These are phyloP conservation scores for Mystacornis crossleyi DNA, from an alignment of 2,113 vertebrate species.

Conservation along the genomic window DNA sequence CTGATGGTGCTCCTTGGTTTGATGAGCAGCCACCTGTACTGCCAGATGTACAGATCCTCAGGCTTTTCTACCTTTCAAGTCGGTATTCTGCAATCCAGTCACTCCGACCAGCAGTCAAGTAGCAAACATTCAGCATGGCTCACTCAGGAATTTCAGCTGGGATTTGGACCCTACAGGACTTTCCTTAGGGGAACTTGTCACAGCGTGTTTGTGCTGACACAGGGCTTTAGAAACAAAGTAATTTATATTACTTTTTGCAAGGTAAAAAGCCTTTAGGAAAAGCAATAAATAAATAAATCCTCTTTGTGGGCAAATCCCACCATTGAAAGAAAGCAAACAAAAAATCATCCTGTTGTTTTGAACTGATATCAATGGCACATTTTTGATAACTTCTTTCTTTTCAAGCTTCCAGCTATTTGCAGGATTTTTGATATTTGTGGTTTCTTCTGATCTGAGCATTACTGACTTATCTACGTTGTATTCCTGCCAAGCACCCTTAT, in stretches of 20 bases:
- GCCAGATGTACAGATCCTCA: conserved; percentile 35
- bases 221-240: background rate
- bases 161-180: conserved; percentile 44
- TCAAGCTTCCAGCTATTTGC: background rate
- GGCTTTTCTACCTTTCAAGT: conserved; percentile 36
- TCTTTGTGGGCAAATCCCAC: background rate
- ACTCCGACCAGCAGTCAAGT: background rate
- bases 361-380: background rate
- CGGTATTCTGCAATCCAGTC: background rate
- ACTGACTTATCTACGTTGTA: background rate
- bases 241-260: conserved; percentile 17
- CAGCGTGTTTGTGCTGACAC: background rate
- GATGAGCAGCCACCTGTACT: conserved; percentile 27
- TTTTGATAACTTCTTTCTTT: background rate
- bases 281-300: background rate
- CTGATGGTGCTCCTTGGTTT: background rate
- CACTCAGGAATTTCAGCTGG: conserved; percentile 46
- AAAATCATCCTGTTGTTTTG: background rate
- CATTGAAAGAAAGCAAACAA: background rate
- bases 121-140: background rate
- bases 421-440: background rate
- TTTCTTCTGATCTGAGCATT: background rate
- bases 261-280: background rate
- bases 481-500: background rate
- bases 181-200: background rate